Evolutionary conservation across 2,797 vertebrate species (phyloP).

Genomic region (Chiroxiphia lanceolata): DNA sequence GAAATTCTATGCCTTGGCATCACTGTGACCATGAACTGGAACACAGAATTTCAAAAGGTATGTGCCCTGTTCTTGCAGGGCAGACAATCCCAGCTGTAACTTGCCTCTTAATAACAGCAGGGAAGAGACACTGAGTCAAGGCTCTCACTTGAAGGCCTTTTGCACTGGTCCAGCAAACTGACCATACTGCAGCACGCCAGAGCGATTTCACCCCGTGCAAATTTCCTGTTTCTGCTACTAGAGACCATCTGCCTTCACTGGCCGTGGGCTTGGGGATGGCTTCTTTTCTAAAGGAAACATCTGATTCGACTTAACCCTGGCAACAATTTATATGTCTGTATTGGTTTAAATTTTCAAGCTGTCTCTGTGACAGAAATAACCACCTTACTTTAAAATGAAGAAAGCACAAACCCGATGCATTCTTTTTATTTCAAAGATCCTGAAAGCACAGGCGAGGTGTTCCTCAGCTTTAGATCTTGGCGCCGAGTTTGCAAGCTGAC

Average conservation of each 20-base stretch:
- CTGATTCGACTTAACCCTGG: background rate
- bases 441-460: rapidly evolving
- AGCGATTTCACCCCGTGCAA: background rate
- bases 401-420: rapidly evolving
- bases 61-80: background rate
- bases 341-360: background rate
- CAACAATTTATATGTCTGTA: background rate
- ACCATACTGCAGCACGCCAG: background rate
- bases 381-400: background rate
- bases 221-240: background rate
- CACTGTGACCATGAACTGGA: background rate
- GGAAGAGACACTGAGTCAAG: background rate
- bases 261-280: no score
- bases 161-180: background rate
- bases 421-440: background rate
- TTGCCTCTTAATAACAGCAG: background rate
- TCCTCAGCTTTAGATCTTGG: background rate
- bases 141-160: background rate
- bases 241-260: background rate
- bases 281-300: background rate
- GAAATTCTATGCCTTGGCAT: background rate
- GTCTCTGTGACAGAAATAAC: background rate
- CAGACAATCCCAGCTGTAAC: background rate
- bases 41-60: background rate
- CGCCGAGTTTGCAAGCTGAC: rapidly evolving